Conservation (phyloP, 2,113 vertebrate genomes). For the Pyrgilauda ruficollis region DNA sequence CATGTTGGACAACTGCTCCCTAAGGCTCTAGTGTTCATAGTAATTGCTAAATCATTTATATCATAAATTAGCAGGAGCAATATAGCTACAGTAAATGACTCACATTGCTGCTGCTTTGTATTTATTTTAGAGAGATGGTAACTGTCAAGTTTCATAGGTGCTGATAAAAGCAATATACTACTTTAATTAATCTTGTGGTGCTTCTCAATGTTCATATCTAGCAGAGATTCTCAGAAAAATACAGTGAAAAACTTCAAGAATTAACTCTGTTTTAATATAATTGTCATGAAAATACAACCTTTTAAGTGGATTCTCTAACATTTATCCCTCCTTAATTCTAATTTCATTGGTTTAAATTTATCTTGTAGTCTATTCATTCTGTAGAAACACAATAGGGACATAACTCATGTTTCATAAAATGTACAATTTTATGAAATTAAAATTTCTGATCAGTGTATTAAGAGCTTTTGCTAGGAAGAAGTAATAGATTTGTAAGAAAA, state of each 20-base stretch:
- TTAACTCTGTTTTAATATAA: neutral
- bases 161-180: neutral
- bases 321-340: neutral
- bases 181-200: neutral
- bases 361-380: neutral
- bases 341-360: neutral
- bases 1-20: conserved; percentile 44
- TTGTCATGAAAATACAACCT: neutral
- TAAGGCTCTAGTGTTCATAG: conserved; percentile 7
- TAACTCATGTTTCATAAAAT: neutral
- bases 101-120: neutral
- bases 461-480: neutral
- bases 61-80: conserved; percentile 1
- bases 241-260: neutral
- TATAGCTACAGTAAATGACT: conserved; percentile 20
- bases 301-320: neutral
- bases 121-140: neutral
- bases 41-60: conserved; percentile 59
- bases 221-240: neutral
- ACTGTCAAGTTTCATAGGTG: neutral
- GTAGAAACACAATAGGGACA: neutral
- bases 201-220: neutral
- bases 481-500: conserved; percentile 17
- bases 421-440: neutral
- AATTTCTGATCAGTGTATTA: neutral